Percentiles rank a stretch among this genome's conserved stretches.
phyloP scores from a whole-genome alignment of 1,140 invertebrate genomes.

The Papilio glaucus region DNA sequence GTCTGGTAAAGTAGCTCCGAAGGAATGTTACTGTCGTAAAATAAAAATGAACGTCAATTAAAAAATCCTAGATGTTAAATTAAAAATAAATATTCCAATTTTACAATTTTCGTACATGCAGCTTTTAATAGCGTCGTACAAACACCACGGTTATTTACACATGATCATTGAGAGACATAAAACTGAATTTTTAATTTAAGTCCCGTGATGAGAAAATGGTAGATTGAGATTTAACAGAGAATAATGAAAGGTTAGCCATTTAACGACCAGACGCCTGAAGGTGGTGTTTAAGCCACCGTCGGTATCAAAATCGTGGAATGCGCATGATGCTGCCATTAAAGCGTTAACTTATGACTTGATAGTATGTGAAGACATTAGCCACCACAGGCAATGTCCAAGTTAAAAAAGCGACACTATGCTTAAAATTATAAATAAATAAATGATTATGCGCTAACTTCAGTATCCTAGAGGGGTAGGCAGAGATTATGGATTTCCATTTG shows the following conservation, averaged over 20 bases:
- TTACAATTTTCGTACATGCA: slow-evolving; percentile 8
- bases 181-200: slow-evolving; percentile 38
- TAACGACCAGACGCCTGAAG: slow-evolving; percentile 43
- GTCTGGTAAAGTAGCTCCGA: background rate
- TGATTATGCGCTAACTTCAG: too few species aligned
- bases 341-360: slow-evolving; percentile 23
- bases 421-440: too few species aligned
- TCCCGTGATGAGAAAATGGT: slow-evolving; percentile 41
- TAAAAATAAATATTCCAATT: background rate
- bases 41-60: background rate
- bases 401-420: background rate
- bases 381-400: background rate
- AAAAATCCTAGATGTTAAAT: background rate
- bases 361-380: slow-evolving; percentile 35
- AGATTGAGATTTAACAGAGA: slow-evolving; percentile 40
- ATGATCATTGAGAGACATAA: slow-evolving; percentile 35
- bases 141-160: slow-evolving; percentile 13
- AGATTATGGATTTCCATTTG: too few species aligned
- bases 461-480: too few species aligned
- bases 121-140: slow-evolving; percentile 21
- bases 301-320: slow-evolving; percentile 30
- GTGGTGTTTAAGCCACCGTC: slow-evolving; percentile 43
- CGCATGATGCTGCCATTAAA: slow-evolving; percentile 34
- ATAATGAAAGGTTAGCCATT: slow-evolving; percentile 43
- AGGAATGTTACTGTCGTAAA: background rate